Evolutionary conservation across 2,113 vertebrate genomes (phyloP).

Genomic region (Fregata magnificens): DNA sequence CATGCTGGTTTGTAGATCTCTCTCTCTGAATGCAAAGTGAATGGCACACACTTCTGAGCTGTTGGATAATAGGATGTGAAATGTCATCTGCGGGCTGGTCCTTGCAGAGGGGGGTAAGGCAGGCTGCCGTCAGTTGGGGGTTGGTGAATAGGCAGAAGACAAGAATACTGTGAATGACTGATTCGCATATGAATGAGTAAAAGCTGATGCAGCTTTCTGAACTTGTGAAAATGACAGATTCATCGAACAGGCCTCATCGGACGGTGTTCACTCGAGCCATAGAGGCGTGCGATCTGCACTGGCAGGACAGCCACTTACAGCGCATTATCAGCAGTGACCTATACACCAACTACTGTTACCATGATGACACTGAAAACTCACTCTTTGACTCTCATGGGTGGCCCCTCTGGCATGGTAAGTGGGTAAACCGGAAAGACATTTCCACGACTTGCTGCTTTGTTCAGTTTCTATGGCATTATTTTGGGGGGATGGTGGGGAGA

Average conservation of each 20-base stretch:
- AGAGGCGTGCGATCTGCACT: conserved; percentile 96
- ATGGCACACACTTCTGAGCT: conserved; percentile 24
- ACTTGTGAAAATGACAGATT: conserved; percentile 81
- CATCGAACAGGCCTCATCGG: conserved; percentile 85
- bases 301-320: conserved; percentile 96
- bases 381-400: conserved; percentile 91
- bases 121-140: neutral
- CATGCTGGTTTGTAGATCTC: neutral
- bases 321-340: conserved; percentile 93
- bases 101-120: too few relatives aligned
- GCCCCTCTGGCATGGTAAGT: conserved; percentile 98
- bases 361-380: conserved; percentile 88
- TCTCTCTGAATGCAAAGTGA: conserved; percentile 38
- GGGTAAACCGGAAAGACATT: conserved; percentile 72
- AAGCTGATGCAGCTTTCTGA: conserved; percentile 70
- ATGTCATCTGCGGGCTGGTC: too few relatives aligned
- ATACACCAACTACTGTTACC: conserved; percentile 94
- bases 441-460: conserved; percentile 77
- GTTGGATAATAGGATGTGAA: neutral
- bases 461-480: conserved; percentile 69
- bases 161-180: conserved; percentile 51
- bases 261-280: conserved; percentile 97
- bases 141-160: conserved; percentile 36
- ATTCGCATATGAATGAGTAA: conserved; percentile 49
- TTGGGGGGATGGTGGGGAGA: neutral